These are phyloP conservation scores for Anniella stebbinsi DNA, from an alignment of 2,797 vertebrate genomes.

Conservation along the genomic window DNA sequence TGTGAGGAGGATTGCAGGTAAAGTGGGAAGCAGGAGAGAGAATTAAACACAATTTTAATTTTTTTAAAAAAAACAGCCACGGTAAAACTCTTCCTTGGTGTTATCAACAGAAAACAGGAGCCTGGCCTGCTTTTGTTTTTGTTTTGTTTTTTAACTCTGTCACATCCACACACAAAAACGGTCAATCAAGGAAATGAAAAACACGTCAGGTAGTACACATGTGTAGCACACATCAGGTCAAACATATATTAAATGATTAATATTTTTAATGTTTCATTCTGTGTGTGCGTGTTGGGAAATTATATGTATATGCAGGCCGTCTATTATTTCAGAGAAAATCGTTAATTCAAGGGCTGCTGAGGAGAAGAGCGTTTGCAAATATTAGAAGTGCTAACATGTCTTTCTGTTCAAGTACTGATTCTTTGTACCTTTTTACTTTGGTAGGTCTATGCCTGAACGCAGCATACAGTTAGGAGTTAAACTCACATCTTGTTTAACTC, in stretches of 20 bases:
- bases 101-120: conserved; percentile 65
- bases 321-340: conserved; percentile 64
- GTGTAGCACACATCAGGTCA: not conserved
- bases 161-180: not conserved
- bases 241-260: not conserved
- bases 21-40: conserved; percentile 14
- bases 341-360: conserved; percentile 60
- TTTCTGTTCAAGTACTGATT: conserved; percentile 59
- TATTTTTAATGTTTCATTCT: not conserved
- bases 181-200: not conserved
- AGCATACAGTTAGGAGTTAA: not conserved
- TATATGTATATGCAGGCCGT: conserved; percentile 65
- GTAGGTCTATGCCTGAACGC: not conserved
- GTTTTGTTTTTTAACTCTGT: not conserved
- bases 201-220: not conserved
- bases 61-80: conserved; percentile 43
- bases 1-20: not conserved
- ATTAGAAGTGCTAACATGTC: conserved; percentile 59
- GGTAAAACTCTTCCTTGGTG: conserved; percentile 49
- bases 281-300: conserved; percentile 48
- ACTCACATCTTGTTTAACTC: not conserved
- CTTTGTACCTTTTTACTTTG: conserved; percentile 34
- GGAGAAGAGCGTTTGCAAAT: conserved; percentile 68
- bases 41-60: not conserved
- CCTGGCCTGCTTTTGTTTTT: conserved; percentile 42